Evolutionary conservation across 1,140 invertebrate genomes (phyloP), one percentile per base, ranked within the genome.

Genomic region (Drosophila subobscura): DNA sequence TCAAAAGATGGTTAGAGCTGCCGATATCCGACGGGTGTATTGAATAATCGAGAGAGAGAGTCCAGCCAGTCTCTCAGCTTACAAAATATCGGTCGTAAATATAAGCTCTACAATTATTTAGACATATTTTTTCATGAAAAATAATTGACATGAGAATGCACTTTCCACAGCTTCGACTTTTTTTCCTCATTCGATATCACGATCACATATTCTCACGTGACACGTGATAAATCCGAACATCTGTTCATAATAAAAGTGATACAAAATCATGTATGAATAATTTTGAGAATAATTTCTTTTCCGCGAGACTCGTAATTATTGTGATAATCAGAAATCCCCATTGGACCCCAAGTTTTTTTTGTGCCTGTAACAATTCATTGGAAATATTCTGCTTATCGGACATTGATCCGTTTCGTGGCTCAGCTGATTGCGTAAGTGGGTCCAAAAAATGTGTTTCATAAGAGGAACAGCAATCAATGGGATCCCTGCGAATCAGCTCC

Each of bases 361-460:
- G 33, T 16, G 23, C 44, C 5, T 22, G 2, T 16, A 23, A 29
- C 16, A 27, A 40, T 66, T 46, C 41, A 12, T 5, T 27, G 2
- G 27, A 44, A 65, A 37, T 46, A 47, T 33, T 27, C 3, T 25
- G 1, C 45, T 71, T 71, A 71, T 71, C 67, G 55, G 67, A 41
- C 66, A 59, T 52, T 71, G 66, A 5, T 4, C 54, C 33, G 1
- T 0, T 7, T 45, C n/a, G 16, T 6, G 33, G 27, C 44, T 56
- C 25, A 49, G 16, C 6, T 51, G 54, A 47, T 71, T 71, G 29
- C 55, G 23, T 68, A 56, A 70, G 37, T 37, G 44, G 23, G 14
- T 45, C 63, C 20, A 4, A 41, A 20, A 20, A 14, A 44, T 70
- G 45, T 37, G 44, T 71, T 71, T 50, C 53, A 70, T 57, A 70